Evolutionary conservation across 2,797 vertebrate genomes (phyloP), one percentile per base, ranked within the genome.

Genomic region (Eulemur mongoz): DNA sequence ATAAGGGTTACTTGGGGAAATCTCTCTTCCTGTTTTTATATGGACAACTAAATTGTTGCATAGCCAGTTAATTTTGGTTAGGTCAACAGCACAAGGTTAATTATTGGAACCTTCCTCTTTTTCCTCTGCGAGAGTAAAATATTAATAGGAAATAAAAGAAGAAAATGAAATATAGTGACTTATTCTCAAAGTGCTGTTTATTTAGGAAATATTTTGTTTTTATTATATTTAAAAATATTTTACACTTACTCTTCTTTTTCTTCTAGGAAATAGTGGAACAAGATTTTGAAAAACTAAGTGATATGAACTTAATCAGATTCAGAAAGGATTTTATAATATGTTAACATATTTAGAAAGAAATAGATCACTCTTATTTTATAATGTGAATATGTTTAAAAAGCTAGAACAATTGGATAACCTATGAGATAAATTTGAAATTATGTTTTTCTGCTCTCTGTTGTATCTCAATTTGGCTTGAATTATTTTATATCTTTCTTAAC

Each of bases 21-120:
- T 98, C 98, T 98, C 98, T 97, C 98, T 99, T 99, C 99, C 99
- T 99, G 99, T 99, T 99, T 99, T 99, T 98, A 98, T 98, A 98
- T 94, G 98, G 98, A 98, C 98, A 98, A 97, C 98, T 98, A 98
- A 98, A 98, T 98, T 98, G 98, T 98, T 98, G 97, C 98, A 96
- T 98, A 97, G 98, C 97, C 97, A 98, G 98, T 98, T 99, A 98
- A 98, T 98, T 99, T 98, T 98, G 98, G 98, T 98, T 98, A 98
- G 98, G 98, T 98, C 98, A 98, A 98, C 93, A 98, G 98, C 98
- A 97, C 98, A 98, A 98, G 98, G 98, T 98, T 98, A 98, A 99
- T 99, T 99, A 98, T 98, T 98, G 95, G 95, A 98, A 98, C 95
- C 97, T 98, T 98, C 98, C 93, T 98, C 96, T 95, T 94, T 98